Evolutionary conservation across 2,797 vertebrate species (phyloP), one percentile per base, ranked within the genome.

Genomic region (Neomorphus geoffroyi): DNA sequence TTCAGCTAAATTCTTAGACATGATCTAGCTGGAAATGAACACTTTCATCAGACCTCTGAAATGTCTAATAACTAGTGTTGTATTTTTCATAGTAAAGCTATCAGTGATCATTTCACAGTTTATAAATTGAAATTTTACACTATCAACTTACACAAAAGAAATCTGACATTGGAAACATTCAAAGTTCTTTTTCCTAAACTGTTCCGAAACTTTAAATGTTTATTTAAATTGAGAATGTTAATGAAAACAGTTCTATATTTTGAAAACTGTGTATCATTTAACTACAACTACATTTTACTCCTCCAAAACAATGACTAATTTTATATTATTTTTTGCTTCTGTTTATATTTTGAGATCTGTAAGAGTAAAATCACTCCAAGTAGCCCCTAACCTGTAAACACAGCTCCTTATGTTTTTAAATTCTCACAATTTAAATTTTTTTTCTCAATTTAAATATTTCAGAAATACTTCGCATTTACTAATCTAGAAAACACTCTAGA

Each of bases 1-100:
- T 95, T 97, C 95, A 95, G 93, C 93, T 96, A 94, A 92, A 96
- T 97, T 97, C 90, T 97, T 96, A 96, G 96, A 96, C 94, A 81
- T 96, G 95, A 95, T 96, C 94, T 92, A 94, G 96, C 50, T 94
- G 69, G 84, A 95, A 95, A 97, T 41, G 77, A 91, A 93, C 90
- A 97, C 78, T 88, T 93, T 73, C 83, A 94, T 88, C 46, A 62
- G 86, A 78, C 33, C 56, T 74, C 64, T 91, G 80, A 95, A 89
- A 96, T 32, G 53, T 64, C 92, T 96, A 94, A 77, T 83, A 94
- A 86, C 71, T 50, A 54, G 43, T 69, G 48, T 66, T 86, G 56
- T 60, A 92, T 86, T 96, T 93, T 94, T 96, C n/a, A 30, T 58
- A 91, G 84, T 90, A 88, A 93, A 86, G 80, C 73, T 78, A 96